These are phyloP conservation scores for Anas platyrhynchos DNA, from an alignment of 2,113 vertebrate species.

Conservation along the genomic window DNA sequence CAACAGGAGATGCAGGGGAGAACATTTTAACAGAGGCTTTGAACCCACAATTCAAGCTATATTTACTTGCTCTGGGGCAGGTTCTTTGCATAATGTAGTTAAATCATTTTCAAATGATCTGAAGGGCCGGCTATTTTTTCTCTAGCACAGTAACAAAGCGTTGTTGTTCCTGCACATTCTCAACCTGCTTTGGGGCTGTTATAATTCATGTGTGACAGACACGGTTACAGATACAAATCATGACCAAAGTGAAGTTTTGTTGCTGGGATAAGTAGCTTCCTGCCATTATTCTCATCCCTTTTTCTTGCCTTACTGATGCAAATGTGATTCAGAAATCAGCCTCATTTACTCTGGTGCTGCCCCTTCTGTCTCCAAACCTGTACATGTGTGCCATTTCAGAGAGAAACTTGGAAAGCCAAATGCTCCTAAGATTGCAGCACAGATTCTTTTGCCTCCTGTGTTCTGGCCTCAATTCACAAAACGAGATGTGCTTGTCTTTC, in stretches of 20 bases:
- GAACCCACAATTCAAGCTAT: neutral
- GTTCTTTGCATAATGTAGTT: neutral
- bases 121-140: neutral
- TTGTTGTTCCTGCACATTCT: neutral
- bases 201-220: neutral
- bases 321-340: neutral
- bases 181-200: neutral
- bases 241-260: neutral
- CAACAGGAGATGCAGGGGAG: neutral
- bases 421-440: neutral
- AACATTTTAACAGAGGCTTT: neutral
- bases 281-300: neutral
- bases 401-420: neutral
- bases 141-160: neutral
- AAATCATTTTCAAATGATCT: neutral
- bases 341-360: neutral
- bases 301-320: neutral
- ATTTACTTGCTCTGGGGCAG: neutral
- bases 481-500: neutral
- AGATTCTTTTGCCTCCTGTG: neutral
- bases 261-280: neutral
- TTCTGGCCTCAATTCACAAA: neutral
- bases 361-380: neutral
- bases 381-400: neutral
- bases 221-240: neutral